Base-by-base conservation (phyloP, 2,888 invertebrate species). In the Hanleya hanleyi region DNA sequence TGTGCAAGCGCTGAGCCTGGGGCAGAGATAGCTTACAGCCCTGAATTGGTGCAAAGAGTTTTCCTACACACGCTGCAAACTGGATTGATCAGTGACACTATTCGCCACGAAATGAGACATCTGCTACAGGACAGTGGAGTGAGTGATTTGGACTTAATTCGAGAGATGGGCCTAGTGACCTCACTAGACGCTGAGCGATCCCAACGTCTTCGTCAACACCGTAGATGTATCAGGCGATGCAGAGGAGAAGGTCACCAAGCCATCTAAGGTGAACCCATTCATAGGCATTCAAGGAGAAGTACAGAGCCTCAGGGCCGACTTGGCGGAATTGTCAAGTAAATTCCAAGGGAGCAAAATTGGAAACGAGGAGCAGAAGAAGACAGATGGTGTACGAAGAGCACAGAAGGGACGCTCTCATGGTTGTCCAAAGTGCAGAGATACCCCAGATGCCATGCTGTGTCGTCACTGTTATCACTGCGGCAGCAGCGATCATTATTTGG, bases 51-150 rank as follows among this genome's bases (percentile, higher is more conserved):
- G 4, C 57, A 66, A 15, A 37, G 50, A 18, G 26, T 71, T 22
- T 71, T 71, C 38, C 15, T 67, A 22, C 33, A 49, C 26, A n/a
- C 71, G 1, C 36, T 71, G 9, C 22, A 36, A 29, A 67, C 71
- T 29, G 71, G 71, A 5, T 38, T 71, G 32, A 26, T 36, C 22
- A 57, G 2, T 33, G 18, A 36, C 1, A 37, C 67, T 29, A 50
- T 67, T 26, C 9, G 71, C 36, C 67, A 71, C n/a, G 67, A 67
- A 38, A 36, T 71, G 15, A 66, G 33, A n/a, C 66, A 33, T n/a
- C 50, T 50, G 7, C 36, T 71, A 67, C 35, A 67, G 38, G 51
- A 37, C 35, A 51, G 41, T 37, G 9, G 29, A 1, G 36, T 67
- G 15, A 29, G 26, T 18, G 71, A 71, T 41, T 29, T 65, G 36